These are phyloP conservation scores for Lampris megalopsis DNA, from an alignment of 2,113 vertebrate species.

Conservation along the genomic window DNA sequence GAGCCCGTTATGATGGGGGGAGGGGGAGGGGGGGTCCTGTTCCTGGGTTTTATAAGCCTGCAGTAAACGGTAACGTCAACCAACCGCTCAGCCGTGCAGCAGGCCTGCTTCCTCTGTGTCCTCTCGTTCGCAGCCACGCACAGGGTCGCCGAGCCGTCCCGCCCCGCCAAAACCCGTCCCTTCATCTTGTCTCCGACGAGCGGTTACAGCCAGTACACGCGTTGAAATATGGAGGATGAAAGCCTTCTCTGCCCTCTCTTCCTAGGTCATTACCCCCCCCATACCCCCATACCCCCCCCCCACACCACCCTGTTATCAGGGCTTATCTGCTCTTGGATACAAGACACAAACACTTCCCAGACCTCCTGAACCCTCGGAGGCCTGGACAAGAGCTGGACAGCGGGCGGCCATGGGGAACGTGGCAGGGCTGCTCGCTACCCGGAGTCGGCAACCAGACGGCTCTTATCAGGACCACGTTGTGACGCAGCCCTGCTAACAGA, in stretches of 20 bases:
- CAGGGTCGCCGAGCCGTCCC: constrained; percentile 20
- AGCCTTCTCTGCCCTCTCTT: constrained; percentile 9
- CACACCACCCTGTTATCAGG: constrained; percentile 52
- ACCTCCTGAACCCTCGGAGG: constrained; percentile 29
- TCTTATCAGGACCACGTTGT: constrained; percentile 69
- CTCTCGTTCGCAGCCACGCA: constrained; percentile 28
- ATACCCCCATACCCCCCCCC: neutral
- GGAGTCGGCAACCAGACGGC: constrained; percentile 43
- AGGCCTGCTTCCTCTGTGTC: constrained; percentile 33
- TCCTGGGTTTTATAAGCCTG: constrained; percentile 16
- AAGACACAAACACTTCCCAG: constrained; percentile 39
- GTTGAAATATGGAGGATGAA: constrained; percentile 40
- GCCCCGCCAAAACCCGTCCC: constrained; percentile 8
- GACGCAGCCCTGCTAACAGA: constrained; percentile 57
- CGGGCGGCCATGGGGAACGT: constrained; percentile 36
- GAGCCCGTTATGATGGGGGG: neutral
- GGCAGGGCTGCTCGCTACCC: neutral
- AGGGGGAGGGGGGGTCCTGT: too few species aligned
- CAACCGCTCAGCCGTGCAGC: constrained; percentile 26
- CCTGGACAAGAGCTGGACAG: constrained; percentile 46
- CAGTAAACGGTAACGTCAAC: constrained; percentile 13
- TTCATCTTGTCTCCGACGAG: constrained; percentile 40
- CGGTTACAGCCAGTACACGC: constrained; percentile 34
- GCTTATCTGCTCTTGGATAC: constrained; percentile 58
- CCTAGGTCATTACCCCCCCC: constrained; percentile 9